Evolutionary conservation across 2,888 invertebrate genomes (phyloP).

Genomic region (Ommatoiulus sabulosus): DNA sequence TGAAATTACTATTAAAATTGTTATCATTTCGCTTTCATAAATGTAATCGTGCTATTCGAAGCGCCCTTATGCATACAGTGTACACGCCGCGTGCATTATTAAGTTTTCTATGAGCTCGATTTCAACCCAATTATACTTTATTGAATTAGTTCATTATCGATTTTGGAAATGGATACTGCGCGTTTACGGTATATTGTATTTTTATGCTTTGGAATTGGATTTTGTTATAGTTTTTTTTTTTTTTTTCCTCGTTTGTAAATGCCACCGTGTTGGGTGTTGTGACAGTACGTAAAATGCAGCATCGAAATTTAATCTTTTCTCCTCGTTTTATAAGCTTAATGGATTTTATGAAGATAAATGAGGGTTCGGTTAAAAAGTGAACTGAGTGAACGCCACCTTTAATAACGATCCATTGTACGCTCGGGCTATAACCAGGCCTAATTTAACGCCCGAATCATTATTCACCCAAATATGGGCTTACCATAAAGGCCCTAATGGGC

Average conservation of each 20-base stretch:
- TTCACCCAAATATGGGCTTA: constrained; percentile 10
- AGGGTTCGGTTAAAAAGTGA: not conserved
- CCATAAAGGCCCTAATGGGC: constrained; percentile 2
- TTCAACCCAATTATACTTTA: not conserved
- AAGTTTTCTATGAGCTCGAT: too few species aligned
- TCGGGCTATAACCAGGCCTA: not conserved
- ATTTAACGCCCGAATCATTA: constrained; percentile 1
- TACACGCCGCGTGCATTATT: too few species aligned
- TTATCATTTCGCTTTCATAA: too few species aligned
- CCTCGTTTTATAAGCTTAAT: not conserved
- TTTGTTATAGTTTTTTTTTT: too few species aligned
- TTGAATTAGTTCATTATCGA: not conserved
- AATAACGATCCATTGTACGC: constrained; percentile 3
- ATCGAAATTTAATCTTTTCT: not conserved
- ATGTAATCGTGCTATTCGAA: too few species aligned
- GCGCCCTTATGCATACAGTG: too few species aligned
- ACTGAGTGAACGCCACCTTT: not conserved
- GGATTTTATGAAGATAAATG: not conserved
- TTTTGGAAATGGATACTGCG: not conserved
- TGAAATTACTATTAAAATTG: too few species aligned
- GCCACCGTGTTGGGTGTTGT: not conserved
- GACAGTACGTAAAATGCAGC: not conserved
- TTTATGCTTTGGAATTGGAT: too few species aligned
- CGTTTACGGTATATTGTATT: not conserved
- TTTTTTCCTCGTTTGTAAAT: not conserved